These are phyloP conservation scores for Lycocerus yunnanus DNA, from an alignment of 2,888 invertebrate genomes.

Conservation along the genomic window DNA sequence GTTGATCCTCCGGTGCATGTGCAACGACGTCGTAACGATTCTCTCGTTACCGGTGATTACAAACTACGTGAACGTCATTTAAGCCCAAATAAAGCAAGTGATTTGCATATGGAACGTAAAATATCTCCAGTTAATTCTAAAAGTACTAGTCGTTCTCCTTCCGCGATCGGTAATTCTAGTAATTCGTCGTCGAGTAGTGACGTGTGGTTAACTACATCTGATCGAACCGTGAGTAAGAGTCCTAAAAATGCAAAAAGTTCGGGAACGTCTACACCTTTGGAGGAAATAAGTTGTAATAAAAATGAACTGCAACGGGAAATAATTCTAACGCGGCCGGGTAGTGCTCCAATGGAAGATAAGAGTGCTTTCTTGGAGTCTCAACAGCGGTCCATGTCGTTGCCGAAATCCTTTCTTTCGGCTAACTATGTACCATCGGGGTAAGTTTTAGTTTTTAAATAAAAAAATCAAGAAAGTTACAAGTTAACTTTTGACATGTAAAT, in stretches of 20 bases:
- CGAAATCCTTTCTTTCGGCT: slow-evolving; percentile 59
- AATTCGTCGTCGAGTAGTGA: slow-evolving; percentile 61
- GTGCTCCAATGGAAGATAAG: slow-evolving; percentile 58
- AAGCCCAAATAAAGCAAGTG: slow-evolving; percentile 40
- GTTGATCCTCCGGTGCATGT: slow-evolving; percentile 13
- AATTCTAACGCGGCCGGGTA: slow-evolving; percentile 58
- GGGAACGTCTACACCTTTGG: slow-evolving; percentile 59
- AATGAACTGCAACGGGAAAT: slow-evolving; percentile 52
- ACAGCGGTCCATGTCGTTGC: slow-evolving; percentile 60
- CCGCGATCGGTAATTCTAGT: slow-evolving; percentile 41
- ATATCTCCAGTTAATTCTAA: slow-evolving; percentile 42
- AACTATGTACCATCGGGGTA: slow-evolving; percentile 41
- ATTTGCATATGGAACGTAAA: slow-evolving; percentile 26
- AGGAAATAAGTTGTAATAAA: slow-evolving; percentile 45
- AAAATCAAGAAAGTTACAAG: neutral
- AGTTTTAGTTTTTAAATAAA: slow-evolving; percentile 20
- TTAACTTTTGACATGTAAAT: neutral
- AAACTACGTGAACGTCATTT: slow-evolving; percentile 33
- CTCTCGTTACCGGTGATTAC: slow-evolving; percentile 10
- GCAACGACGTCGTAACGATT: slow-evolving; percentile 19
- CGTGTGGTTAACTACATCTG: slow-evolving; percentile 60
- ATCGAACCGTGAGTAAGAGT: slow-evolving; percentile 57
- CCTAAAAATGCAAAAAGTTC: slow-evolving; percentile 58
- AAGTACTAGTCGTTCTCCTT: slow-evolving; percentile 46
- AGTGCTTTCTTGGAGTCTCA: slow-evolving; percentile 47